phyloP scores from a whole-genome alignment of 2,113 vertebrate genomes.

The Sialia sialis region DNA sequence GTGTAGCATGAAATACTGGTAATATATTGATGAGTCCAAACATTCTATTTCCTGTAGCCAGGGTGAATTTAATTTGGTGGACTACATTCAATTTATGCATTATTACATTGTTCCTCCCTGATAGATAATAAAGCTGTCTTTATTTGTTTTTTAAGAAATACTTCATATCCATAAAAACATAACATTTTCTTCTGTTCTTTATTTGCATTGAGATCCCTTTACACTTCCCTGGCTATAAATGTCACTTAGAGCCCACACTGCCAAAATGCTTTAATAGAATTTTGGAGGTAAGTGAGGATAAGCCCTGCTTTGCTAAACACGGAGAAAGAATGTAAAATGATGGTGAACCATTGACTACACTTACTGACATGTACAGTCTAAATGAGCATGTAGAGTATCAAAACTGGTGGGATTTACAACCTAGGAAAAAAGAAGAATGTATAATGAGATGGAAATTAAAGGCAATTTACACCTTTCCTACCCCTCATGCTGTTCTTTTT shows the following conservation, averaged over 20 bases:
- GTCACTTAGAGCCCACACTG: neutral
- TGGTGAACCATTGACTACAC: neutral
- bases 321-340: neutral
- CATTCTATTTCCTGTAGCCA: neutral
- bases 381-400: neutral
- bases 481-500: neutral
- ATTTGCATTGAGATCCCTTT: slow-evolving; percentile 16
- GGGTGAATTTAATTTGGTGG: neutral
- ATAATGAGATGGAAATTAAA: neutral
- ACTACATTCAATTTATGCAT: neutral
- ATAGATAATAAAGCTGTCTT: neutral
- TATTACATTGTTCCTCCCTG: neutral
- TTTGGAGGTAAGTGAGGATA: neutral
- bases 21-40: neutral
- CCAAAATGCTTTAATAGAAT: neutral
- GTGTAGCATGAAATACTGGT: neutral
- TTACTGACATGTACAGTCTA: neutral
- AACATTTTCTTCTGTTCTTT: neutral
- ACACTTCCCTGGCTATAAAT: neutral
- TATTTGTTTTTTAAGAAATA: slow-evolving; percentile 34
- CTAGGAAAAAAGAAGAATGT: neutral
- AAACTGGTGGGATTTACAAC: neutral
- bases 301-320: neutral
- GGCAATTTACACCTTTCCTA: neutral
- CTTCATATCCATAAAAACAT: neutral